Evolutionary conservation across 2,113 vertebrate genomes (phyloP), one percentile per base, ranked within the genome.

Genomic region (Ceuthmochares aereus): DNA sequence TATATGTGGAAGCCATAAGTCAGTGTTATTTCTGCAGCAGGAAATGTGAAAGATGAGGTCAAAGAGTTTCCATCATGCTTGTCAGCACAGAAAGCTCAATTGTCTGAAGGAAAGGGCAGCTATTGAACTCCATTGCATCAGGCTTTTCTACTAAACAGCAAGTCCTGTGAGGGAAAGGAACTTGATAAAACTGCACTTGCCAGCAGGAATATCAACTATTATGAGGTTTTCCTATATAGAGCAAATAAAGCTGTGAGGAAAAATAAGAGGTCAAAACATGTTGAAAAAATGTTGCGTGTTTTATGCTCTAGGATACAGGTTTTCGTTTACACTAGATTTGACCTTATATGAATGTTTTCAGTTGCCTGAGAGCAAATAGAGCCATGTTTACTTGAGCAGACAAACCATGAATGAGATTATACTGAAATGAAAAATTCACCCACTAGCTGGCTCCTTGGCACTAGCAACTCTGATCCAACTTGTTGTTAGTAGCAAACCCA

Each of bases 301-400:
- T 74, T 92, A 17, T 68, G 79, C 96, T 98, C 95, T 74, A 94
- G 82, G 93, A 83, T 43, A 93, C 34, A 91, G 52, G 29, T 58
- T 91, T 95, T 77, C 70, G 22, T 97, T 97, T 96, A 94, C 52
- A 63, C 30, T 72, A 55, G 20, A 67, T 97, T 96, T 97, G 94
- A 96, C 96, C 96, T 98, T 90, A 62, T 82, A 55, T 79, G 89
- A 96, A 96, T 84, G 78, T 67, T 96, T 90, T 90, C 90, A 56
- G 62, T 92, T 87, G 84, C 79, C 95, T 93, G 58, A 81, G 40
- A 97, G 81, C n/a, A 87, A 84, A 95, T 90, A 81, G 11, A 95
- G 6, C 19, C 63, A 69, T 75, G 36, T 59, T 96, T 59, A 77
- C 43, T 94, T 80, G 84, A 96, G 59, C 82, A 96, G 78, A 52